A percentile compares a stretch with the other conserved stretches of the same genome.
These are phyloP conservation scores for Misgurnus mizolepis DNA, from an alignment of 2,113 vertebrate genomes.

Conservation along the genomic window DNA sequence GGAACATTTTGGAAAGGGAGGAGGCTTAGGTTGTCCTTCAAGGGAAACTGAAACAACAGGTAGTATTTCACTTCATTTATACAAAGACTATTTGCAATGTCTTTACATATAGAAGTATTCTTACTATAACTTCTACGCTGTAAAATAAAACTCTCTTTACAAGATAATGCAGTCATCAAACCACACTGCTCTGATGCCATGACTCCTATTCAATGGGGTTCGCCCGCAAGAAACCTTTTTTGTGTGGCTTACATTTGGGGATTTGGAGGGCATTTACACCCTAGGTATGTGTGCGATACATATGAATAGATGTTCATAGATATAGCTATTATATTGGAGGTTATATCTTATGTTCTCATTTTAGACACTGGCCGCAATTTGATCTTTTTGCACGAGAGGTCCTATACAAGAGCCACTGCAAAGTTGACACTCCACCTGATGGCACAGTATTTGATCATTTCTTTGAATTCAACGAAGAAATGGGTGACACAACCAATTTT, in stretches of 20 bases:
- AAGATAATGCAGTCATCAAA: conserved; percentile 9
- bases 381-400: conserved; percentile 69
- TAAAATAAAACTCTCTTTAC: neutral
- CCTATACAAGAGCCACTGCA: conserved; percentile 65
- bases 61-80: conserved; percentile 31
- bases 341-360: conserved; percentile 31
- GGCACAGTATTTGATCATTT: conserved; percentile 79
- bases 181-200: conserved; percentile 19
- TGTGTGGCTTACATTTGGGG: conserved; percentile 83
- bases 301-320: neutral
- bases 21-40: conserved; percentile 18
- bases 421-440: conserved; percentile 67
- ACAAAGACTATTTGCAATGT: neutral
- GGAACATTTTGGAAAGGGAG: conserved; percentile 60
- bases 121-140: neutral
- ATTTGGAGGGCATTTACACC: conserved; percentile 80
- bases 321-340: neutral
- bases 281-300: conserved; percentile 68
- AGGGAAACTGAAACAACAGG: conserved; percentile 48
- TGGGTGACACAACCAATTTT: conserved; percentile 27
- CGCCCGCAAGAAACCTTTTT: conserved; percentile 73
- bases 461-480: conserved; percentile 64
- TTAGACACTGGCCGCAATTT: conserved; percentile 77
- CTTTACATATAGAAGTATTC: neutral
- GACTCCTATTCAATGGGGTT: conserved; percentile 37